Conservation (phyloP, 2,888 invertebrate species). For the Hartigia nigra region DNA sequence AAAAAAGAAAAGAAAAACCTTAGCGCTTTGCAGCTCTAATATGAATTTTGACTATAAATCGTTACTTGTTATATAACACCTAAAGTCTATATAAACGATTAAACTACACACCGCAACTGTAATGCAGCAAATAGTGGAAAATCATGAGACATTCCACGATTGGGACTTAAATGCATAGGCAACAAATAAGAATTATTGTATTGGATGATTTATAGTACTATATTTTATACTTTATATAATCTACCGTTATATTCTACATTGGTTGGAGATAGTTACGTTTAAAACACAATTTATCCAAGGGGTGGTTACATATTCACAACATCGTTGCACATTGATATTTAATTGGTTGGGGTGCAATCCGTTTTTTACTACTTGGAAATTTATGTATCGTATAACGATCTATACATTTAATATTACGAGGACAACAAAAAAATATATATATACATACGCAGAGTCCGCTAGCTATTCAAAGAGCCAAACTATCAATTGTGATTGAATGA, state of each 20-base stretch:
- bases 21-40: conserved; percentile 49
- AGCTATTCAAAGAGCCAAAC: conserved; percentile 63
- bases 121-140: conserved; percentile 61
- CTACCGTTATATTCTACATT: conserved; percentile 53
- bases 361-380: conserved; percentile 46
- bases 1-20: background rate
- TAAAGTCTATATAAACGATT: conserved; percentile 53
- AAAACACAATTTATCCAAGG: conserved; percentile 46
- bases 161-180: conserved; percentile 64
- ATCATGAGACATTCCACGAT: conserved; percentile 64
- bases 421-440: conserved; percentile 12
- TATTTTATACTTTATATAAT: conserved; percentile 63
- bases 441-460: conserved; percentile 25
- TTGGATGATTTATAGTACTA: conserved; percentile 60
- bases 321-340: conserved; percentile 61
- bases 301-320: conserved; percentile 47
- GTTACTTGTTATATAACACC: conserved; percentile 58
- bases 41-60: conserved; percentile 55
- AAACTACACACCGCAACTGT: conserved; percentile 49
- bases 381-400: conserved; percentile 28
- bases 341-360: conserved; percentile 62
- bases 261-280: conserved; percentile 24
- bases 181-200: conserved; percentile 51
- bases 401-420: conserved; percentile 18
- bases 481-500: conserved; percentile 58